Percentiles rank a stretch among this genome's conserved stretches.
Evolutionary conservation across 2,113 vertebrate species (phyloP).

Genomic region (Apodemus speciosus): DNA sequence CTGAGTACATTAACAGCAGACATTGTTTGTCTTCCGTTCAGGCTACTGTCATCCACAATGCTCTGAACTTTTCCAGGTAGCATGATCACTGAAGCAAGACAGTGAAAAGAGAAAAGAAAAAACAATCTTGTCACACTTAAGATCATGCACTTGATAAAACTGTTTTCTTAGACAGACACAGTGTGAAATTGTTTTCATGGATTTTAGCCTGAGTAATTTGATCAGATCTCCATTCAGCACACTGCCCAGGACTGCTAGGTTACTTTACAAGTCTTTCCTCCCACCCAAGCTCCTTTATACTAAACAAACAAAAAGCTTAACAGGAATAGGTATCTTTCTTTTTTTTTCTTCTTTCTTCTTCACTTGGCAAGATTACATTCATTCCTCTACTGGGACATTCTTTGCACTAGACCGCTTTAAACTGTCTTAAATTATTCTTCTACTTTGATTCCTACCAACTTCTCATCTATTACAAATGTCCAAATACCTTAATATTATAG

Average conservation of each 20-base stretch:
- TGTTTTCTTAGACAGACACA: conserved; percentile 79
- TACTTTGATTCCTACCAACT: neutral
- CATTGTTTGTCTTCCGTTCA: conserved; percentile 17
- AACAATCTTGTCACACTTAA: conserved; percentile 73
- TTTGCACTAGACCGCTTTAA: conserved; percentile 18
- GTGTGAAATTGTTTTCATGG: conserved; percentile 83
- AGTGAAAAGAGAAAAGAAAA: conserved; percentile 61
- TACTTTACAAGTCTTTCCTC: conserved; percentile 63
- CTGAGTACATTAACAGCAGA: neutral
- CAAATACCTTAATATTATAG: neutral
- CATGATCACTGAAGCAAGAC: conserved; percentile 60
- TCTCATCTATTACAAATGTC: conserved; percentile 44
- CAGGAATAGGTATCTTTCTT: conserved; percentile 67
- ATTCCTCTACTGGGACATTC: conserved; percentile 39
- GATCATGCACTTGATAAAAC: conserved; percentile 77
- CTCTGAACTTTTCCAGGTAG: conserved; percentile 42
- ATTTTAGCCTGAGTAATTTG: conserved; percentile 81
- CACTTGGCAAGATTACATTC: conserved; percentile 18
- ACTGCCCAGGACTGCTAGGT: conserved; percentile 50
- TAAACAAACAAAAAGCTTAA: conserved; percentile 76
- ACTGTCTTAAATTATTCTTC: conserved; percentile 62
- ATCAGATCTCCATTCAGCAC: conserved; percentile 71
- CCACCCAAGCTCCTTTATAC: conserved; percentile 56
- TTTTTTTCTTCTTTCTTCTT: conserved; percentile 49
- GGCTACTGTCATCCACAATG: conserved; percentile 31